phyloP scores from a whole-genome alignment of 2,888 invertebrate species.

The Taphrorychus bicolor region DNA sequence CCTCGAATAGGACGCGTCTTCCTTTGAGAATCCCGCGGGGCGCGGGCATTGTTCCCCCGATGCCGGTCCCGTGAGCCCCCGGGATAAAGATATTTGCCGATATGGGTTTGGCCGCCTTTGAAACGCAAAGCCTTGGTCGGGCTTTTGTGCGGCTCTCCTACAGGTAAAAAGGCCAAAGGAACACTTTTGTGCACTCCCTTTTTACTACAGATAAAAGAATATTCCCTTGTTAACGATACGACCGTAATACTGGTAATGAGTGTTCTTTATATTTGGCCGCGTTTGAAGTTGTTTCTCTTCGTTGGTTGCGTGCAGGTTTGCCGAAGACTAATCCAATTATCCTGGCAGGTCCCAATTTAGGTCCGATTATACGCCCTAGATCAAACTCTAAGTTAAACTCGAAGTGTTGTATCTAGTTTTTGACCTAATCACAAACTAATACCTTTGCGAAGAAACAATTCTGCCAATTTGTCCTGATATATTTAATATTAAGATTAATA shows the following conservation, averaged over 20 bases:
- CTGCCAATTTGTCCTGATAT: too few species aligned
- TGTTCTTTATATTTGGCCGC: not conserved
- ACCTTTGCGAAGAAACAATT: too few species aligned
- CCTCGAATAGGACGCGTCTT: conserved; percentile 12
- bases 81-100: conserved; percentile 29
- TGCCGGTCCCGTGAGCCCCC: conserved; percentile 9
- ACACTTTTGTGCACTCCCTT: conserved; percentile 9
- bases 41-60: conserved; percentile 18
- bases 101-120: conserved; percentile 20
- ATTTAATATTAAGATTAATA: too few species aligned
- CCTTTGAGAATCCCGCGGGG: conserved; percentile 14
- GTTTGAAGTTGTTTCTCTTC: not conserved
- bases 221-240: conserved; percentile 5
- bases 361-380: too few species aligned
- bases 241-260: conserved; percentile 2
- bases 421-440: too few species aligned
- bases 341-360: not conserved
- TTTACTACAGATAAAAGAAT: conserved; percentile 4
- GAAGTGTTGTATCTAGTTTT: too few species aligned
- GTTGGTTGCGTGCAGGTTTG: not conserved
- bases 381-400: too few species aligned
- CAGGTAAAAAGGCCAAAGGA: conserved; percentile 19
- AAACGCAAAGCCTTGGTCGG: conserved; percentile 13
- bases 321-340: not conserved
- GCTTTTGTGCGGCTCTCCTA: conserved; percentile 16